Evolutionary conservation across 2,113 vertebrate species (phyloP).

Genomic region (Toxotes jaculatrix): DNA sequence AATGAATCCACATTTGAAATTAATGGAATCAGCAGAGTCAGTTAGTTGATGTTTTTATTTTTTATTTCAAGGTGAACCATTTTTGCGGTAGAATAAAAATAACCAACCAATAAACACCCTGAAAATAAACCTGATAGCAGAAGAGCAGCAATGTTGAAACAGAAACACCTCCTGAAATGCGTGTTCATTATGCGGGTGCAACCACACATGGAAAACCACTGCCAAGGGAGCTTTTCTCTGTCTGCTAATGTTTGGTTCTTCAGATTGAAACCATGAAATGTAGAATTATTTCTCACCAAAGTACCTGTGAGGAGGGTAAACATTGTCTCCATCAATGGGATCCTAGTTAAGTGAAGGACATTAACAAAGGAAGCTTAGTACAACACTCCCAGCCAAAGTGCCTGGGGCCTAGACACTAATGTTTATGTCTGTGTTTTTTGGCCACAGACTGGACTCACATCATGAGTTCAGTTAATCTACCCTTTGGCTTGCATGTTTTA

Average conservation of each 20-base stretch:
- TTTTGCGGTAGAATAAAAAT: not conserved
- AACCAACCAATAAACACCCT: conserved; percentile 20
- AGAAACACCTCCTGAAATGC: conserved; percentile 27
- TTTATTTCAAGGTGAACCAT: not conserved
- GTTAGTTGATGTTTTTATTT: conserved; percentile 4
- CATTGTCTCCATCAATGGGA: not conserved
- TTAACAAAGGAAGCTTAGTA: conserved; percentile 26
- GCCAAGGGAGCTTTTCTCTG: conserved; percentile 32
- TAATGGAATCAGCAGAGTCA: conserved; percentile 6
- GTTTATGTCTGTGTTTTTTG: conserved; percentile 26
- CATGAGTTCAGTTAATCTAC: conserved; percentile 47
- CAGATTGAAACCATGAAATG: conserved; percentile 38
- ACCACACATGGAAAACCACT: conserved; percentile 47
- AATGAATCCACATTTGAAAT: conserved; percentile 20
- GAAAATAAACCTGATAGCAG: conserved; percentile 24
- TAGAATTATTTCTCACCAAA: conserved; percentile 14
- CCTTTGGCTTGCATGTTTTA: conserved; percentile 30
- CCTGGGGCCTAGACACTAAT: conserved; percentile 20
- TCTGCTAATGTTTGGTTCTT: conserved; percentile 44
- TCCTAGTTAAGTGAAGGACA: conserved; percentile 35
- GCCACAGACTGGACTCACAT: conserved; percentile 22
- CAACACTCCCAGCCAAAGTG: conserved; percentile 10
- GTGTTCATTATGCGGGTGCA: conserved; percentile 33
- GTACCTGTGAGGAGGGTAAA: conserved; percentile 15
- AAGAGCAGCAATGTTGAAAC: not conserved